Base-by-base conservation (phyloP, 2,797 vertebrate genomes). In the Hippoglossus hippoglossus region DNA sequence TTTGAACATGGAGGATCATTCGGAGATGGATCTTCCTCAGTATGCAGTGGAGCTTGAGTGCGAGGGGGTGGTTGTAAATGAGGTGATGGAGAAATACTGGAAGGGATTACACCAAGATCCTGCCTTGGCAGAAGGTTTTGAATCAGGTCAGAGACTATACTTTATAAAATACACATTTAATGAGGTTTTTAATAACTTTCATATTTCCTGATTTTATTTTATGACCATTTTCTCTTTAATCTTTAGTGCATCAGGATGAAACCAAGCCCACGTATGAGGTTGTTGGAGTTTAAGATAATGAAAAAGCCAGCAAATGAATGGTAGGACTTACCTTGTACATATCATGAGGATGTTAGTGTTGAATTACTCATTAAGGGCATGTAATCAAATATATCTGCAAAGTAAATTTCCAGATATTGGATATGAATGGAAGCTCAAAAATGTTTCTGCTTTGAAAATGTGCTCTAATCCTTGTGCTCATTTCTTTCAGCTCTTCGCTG, bases 11-110 rank as follows among this genome's bases (percentile, higher is more conserved):
- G 19, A 0, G n/a, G 59, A 82, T 5, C 63, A 90, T 65, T 36
- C 85, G 13, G 85, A 81, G 25, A 52, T 72, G 39, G 59, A 62
- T 50, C 70, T 95, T 26, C 93, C 89, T 66, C 86, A 94, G 5
- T 96, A 93, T 75, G 34, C 82, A 41, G 96, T 98, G 54, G 89
- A 93, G 51, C 47, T 97, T 39, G 87, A 94, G 55, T 86, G 87
- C 57, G 91, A 94, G 13, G 44, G 44, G 11, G 25, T 61, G 21
- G 25, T 65, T 50, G 86, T 98, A 60, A 96, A 93, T 75, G 24
- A 6, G 16, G 5, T 85, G 25, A 95, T 98, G 96, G 86, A 77
- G 62, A 68, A 78, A 46, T 94, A 95, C 74, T 96, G 94, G 91
- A 91, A 62, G 69, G 9, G 1, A 61, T 34, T 49, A 41, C 50